Evolutionary conservation across 2,888 invertebrate genomes (phyloP).

Genomic region (Agonopterix heracliana): DNA sequence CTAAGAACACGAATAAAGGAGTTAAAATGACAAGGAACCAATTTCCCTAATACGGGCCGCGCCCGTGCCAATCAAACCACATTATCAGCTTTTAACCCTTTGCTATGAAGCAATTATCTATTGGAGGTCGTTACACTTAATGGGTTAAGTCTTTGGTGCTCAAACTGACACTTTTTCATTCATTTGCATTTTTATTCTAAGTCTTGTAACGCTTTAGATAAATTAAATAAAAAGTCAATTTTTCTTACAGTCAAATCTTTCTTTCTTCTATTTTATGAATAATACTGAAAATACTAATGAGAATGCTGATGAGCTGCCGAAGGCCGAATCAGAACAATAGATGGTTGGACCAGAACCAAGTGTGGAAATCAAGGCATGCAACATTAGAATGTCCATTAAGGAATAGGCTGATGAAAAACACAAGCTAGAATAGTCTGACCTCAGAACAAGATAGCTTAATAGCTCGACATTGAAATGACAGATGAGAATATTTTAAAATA

Average conservation of each 20-base stretch:
- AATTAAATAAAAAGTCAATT: not conserved
- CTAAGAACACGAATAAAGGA: slow-evolving; percentile 17
- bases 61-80: slow-evolving; percentile 39
- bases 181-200: not conserved
- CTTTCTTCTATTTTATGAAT: no score
- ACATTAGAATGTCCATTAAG: no score
- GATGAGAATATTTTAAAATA: no score
- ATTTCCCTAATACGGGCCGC: slow-evolving; percentile 35
- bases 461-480: no score
- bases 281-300: no score
- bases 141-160: slow-evolving; percentile 28
- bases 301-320: not conserved
- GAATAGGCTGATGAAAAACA: no score
- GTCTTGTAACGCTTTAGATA: not conserved
- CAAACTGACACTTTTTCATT: not conserved
- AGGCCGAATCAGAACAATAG: not conserved
- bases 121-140: slow-evolving; percentile 46
- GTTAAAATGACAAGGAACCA: slow-evolving; percentile 25
- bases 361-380: no score
- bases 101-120: slow-evolving; percentile 62
- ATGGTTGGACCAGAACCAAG: no score
- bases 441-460: no score
- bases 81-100: slow-evolving; percentile 56
- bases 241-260: not conserved
- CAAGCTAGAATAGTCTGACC: no score